Evolutionary conservation across 2,888 invertebrate genomes (phyloP).

Genomic region (Drosophila hawaiiensis): DNA sequence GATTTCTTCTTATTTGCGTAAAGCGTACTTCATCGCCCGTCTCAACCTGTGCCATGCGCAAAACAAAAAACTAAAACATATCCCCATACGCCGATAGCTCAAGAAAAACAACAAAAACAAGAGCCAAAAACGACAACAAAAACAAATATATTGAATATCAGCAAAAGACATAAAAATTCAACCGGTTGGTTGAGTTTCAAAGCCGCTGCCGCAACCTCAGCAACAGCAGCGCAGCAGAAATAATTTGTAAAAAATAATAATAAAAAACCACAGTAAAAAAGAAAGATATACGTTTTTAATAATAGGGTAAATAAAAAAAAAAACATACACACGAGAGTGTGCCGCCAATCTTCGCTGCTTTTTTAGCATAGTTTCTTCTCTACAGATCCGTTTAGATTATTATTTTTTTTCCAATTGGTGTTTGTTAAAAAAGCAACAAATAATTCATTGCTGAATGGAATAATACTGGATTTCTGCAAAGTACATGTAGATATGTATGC

Average conservation of each 20-base stretch:
- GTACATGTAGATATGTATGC: not conserved
- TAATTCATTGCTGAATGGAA: conserved; percentile 43
- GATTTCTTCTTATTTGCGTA: conserved; percentile 40
- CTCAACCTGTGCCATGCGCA: conserved; percentile 75
- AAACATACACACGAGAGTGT: conserved; percentile 13
- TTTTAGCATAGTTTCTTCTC: conserved; percentile 66
- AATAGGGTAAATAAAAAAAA: conserved; percentile 24
- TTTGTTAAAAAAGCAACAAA: conserved; percentile 4
- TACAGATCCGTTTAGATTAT: conserved; percentile 37
- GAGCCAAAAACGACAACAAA: conserved; percentile 29
- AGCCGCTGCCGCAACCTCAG: conserved; percentile 35
- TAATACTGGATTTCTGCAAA: conserved; percentile 49
- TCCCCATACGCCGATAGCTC: conserved; percentile 42
- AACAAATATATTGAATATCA: conserved; percentile 40
- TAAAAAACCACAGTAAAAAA: conserved; percentile 6
- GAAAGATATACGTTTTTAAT: conserved; percentile 39
- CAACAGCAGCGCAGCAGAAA: conserved; percentile 38
- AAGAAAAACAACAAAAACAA: conserved; percentile 55
- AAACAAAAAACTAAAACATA: conserved; percentile 30
- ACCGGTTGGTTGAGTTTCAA: conserved; percentile 76
- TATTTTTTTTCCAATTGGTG: not conserved
- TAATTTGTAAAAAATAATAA: conserved; percentile 46
- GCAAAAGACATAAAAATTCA: conserved; percentile 74
- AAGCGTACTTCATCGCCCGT: conserved; percentile 54
- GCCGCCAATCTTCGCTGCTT: conserved; percentile 33